Percentiles rank a stretch among this genome's conserved stretches.
Conservation (phyloP, 35 echinoderm and acorn worm species). For the Lytechinus variegatus region DNA sequence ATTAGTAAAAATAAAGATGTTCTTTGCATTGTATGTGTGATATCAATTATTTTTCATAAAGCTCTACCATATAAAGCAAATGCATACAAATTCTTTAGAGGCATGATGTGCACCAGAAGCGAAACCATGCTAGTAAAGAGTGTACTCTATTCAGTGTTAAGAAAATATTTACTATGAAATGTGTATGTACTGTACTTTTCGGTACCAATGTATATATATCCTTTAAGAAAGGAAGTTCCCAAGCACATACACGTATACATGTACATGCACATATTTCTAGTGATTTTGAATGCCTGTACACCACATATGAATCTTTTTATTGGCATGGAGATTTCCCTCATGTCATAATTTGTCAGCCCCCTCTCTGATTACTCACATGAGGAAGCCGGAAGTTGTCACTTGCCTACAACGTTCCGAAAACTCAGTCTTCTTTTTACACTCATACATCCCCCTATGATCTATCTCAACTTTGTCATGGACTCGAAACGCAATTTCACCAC, state of each 20-base stretch:
- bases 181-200: too few relatives aligned
- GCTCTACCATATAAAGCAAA: too few relatives aligned
- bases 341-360: conserved; percentile 16
- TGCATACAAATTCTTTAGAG: too few relatives aligned
- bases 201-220: neutral
- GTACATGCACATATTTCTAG: neutral
- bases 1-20: too few relatives aligned
- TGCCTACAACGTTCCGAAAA: neutral
- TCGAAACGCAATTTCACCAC: too few relatives aligned
- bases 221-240: neutral
- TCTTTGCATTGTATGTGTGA: too few relatives aligned
- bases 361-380: neutral
- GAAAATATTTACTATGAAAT: too few relatives aligned
- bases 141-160: too few relatives aligned
- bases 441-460: neutral
- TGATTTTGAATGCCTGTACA: neutral
- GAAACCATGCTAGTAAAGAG: too few relatives aligned
- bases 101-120: too few relatives aligned
- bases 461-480: neutral
- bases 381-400: conserved; percentile 16
- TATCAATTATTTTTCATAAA: too few relatives aligned
- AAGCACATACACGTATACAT: neutral
- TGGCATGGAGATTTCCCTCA: neutral
- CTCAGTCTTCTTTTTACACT: neutral
- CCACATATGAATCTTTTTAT: neutral